A percentile compares a stretch with the other conserved stretches of the same genome.
phyloP scores from a whole-genome alignment of 2,888 invertebrate species.

The Agriopis leucophaearia region DNA sequence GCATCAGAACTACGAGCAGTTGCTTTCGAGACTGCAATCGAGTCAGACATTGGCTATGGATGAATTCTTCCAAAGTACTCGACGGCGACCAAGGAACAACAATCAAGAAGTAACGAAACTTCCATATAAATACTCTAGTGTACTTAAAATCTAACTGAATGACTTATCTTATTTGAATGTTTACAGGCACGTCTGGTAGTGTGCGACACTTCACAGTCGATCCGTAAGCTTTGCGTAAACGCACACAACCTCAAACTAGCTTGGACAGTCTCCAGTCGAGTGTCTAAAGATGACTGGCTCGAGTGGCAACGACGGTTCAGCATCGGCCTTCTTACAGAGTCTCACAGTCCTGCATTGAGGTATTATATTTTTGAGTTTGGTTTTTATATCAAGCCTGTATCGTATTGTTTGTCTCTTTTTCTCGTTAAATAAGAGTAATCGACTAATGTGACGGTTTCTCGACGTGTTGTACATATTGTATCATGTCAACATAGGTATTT shows the following conservation, averaged over 20 bases:
- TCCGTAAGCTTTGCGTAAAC: constrained; percentile 93
- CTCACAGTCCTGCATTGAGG: constrained; percentile 96
- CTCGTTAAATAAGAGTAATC: background rate
- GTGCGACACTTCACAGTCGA: constrained; percentile 89
- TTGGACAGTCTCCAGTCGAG: constrained; percentile 96
- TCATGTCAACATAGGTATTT: too few relatives aligned
- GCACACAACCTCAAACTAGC: constrained; percentile 94
- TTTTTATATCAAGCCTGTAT: background rate
- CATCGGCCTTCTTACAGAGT: constrained; percentile 97
- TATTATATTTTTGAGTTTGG: constrained; percentile 43
- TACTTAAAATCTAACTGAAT: background rate
- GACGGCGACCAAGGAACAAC: constrained; percentile 88
- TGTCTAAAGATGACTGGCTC: constrained; percentile 99
- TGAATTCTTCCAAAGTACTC: constrained; percentile 88
- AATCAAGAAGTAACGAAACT: constrained; percentile 88
- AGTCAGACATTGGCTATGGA: constrained; percentile 86
- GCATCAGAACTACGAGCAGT: constrained; percentile 92
- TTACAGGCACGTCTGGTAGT: constrained; percentile 73
- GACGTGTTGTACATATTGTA: too few relatives aligned
- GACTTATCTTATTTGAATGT: constrained; percentile 27
- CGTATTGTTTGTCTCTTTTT: background rate
- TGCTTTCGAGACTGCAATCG: constrained; percentile 89
- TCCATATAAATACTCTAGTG: background rate
- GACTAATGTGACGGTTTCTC: background rate
- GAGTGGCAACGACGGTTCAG: constrained; percentile 98